phyloP scores from a whole-genome alignment of 2,113 vertebrate species.

The Oenanthe oenanthe region DNA sequence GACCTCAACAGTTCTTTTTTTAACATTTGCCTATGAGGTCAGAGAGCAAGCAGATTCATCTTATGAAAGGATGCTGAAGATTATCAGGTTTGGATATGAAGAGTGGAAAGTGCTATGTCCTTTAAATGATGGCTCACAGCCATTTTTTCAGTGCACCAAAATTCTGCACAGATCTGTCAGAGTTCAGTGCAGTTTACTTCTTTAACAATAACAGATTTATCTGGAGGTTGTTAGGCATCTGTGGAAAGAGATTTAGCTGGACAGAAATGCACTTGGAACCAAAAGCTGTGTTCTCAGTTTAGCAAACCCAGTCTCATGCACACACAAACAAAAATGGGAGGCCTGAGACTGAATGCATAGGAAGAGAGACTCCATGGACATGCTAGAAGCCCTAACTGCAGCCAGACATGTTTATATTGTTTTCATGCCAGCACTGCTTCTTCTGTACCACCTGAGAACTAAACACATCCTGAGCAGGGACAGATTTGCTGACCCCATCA shows the following conservation, averaged over 20 bases:
- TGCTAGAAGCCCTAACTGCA: not conserved
- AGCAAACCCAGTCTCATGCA: not conserved
- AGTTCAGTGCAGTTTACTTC: not conserved
- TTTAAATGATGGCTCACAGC: not conserved
- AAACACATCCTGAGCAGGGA: not conserved
- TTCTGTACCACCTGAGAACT: not conserved
- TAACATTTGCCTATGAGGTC: not conserved
- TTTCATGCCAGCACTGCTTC: not conserved
- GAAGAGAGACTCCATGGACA: not conserved
- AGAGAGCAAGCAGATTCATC: not conserved
- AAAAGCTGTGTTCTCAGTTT: not conserved
- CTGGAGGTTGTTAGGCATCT: not conserved
- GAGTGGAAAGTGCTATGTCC: not conserved
- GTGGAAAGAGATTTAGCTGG: not conserved
- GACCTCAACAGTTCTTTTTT: not conserved
- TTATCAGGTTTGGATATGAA: not conserved
- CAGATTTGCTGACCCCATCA: not conserved
- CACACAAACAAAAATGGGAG: not conserved
- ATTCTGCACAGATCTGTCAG: not conserved
- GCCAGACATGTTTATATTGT: not conserved
- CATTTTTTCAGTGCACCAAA: accelerated
- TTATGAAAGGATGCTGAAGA: not conserved
- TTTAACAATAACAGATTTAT: not conserved
- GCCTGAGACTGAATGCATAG: not conserved
- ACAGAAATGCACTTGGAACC: not conserved